A percentile compares a stretch with the other conserved stretches of the same genome.
phyloP scores from a whole-genome alignment of 2,113 vertebrate species.

The Lophotis ruficrista region DNA sequence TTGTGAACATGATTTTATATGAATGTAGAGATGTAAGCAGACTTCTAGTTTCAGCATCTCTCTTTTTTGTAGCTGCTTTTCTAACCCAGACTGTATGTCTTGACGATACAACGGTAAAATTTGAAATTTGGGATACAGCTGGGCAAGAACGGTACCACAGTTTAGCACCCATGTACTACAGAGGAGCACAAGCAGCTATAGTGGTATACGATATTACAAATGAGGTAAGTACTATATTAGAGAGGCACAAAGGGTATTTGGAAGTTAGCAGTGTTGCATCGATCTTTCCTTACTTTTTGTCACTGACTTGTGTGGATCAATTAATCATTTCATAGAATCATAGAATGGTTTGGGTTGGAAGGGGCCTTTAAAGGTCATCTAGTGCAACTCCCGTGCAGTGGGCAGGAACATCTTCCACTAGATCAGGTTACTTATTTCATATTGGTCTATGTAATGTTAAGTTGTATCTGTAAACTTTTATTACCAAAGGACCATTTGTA shows the following conservation, averaged over 20 bases:
- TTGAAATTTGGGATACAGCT: constrained; percentile 99
- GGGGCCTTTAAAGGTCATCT: not conserved
- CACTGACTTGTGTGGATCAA: not conserved
- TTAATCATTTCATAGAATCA: not conserved
- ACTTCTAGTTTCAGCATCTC: constrained; percentile 36
- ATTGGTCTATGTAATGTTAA: not conserved
- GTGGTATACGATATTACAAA: constrained; percentile 99
- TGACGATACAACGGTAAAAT: constrained; percentile 98
- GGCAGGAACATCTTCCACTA: not conserved
- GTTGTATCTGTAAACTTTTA: not conserved
- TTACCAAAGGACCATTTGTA: not conserved
- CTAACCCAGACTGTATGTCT: constrained; percentile 99
- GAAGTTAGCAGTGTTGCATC: not conserved
- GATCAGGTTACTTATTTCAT: not conserved
- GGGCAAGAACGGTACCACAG: constrained; percentile 99
- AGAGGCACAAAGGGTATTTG: not conserved
- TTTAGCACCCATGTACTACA: constrained; percentile 99
- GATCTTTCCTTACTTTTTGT: not conserved
- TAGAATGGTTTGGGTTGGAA: not conserved
- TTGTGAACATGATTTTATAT: not conserved
- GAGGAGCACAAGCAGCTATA: constrained; percentile 98
- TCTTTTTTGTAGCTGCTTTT: constrained; percentile 92
- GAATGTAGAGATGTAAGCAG: not conserved
- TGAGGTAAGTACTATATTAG: constrained; percentile 80
- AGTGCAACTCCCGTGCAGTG: not conserved